A percentile compares a stretch with the other conserved stretches of the same genome.
phyloP scores from a whole-genome alignment of 2,888 invertebrate species.

The Eledone cirrhosa region DNA sequence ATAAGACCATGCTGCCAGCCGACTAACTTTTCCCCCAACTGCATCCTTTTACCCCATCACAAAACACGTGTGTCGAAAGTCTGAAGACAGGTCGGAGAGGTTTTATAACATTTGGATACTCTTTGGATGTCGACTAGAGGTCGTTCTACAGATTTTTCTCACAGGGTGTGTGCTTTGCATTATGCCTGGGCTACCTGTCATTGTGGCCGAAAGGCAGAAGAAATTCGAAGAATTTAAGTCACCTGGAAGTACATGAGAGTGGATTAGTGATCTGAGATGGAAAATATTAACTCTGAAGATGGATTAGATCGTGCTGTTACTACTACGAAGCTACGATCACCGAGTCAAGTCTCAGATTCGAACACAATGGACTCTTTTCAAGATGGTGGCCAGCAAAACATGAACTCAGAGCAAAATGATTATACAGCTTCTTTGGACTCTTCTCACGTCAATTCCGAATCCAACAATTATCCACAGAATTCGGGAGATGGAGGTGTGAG shows the following conservation, averaged over 20 bases:
- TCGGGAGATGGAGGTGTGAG: conserved; percentile 52
- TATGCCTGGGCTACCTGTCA: conserved; percentile 52
- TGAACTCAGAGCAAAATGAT: conserved; percentile 56
- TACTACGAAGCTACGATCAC: conserved; percentile 53
- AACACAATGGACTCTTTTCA: conserved; percentile 65
- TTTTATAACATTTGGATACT: conserved; percentile 27
- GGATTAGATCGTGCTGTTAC: conserved; percentile 41
- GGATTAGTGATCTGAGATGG: conserved; percentile 48
- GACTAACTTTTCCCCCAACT: conserved; percentile 58
- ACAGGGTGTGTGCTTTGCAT: conserved; percentile 48
- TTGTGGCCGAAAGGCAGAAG: conserved; percentile 50
- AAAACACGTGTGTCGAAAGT: conserved; percentile 56
- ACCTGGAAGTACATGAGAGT: conserved; percentile 37
- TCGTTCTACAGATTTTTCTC: conserved; percentile 39
- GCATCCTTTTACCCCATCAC: conserved; percentile 45
- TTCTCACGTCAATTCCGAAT: conserved; percentile 57
- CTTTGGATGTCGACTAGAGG: conserved; percentile 32
- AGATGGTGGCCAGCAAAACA: conserved; percentile 63
- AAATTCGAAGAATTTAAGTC: conserved; percentile 39
- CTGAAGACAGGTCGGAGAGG: conserved; percentile 33
- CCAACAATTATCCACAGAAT: conserved; percentile 55
- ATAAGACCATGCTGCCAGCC: conserved; percentile 66
- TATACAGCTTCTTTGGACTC: conserved; percentile 53
- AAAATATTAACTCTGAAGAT: conserved; percentile 43
- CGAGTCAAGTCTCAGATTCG: conserved; percentile 47